Evolutionary conservation across 1,140 invertebrate genomes (phyloP).

Genomic region (Drosophila lowei): DNA sequence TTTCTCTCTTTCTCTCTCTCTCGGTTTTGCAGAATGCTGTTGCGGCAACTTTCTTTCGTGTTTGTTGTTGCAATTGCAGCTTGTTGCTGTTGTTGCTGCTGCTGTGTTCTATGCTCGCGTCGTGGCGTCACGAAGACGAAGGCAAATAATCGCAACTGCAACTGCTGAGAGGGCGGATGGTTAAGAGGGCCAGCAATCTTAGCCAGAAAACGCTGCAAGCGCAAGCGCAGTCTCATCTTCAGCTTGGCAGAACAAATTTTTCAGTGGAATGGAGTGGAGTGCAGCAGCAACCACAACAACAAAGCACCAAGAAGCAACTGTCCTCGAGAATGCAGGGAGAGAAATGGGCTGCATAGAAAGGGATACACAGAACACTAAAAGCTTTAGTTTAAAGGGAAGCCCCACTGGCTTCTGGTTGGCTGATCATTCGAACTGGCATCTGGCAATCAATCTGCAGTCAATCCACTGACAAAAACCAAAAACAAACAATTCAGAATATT

Average conservation of each 20-base stretch:
- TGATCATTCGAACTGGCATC: too few species aligned
- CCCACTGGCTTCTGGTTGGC: too few species aligned
- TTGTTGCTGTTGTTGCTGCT: constrained; percentile 2
- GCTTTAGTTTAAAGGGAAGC: too few species aligned
- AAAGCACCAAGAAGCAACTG: constrained; percentile 50
- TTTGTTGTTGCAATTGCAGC: constrained; percentile 7
- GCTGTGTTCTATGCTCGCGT: constrained; percentile 61
- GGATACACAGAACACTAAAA: too few species aligned
- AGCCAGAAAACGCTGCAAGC: constrained; percentile 71
- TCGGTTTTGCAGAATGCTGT: constrained; percentile 53
- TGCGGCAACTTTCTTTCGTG: constrained; percentile 76
- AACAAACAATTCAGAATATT: too few species aligned
- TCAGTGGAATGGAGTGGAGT: constrained; percentile 13
- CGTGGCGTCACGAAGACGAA: constrained; percentile 78
- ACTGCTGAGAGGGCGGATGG: constrained; percentile 16
- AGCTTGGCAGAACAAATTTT: constrained; percentile 63
- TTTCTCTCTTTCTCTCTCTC: constrained; percentile 19
- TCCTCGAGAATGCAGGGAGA: constrained; percentile 7
- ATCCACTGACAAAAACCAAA: too few species aligned
- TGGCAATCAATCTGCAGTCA: too few species aligned
- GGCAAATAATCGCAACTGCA: constrained; percentile 73
- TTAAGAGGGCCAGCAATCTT: constrained; percentile 38
- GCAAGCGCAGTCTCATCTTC: constrained; percentile 74
- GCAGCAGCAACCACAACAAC: constrained; percentile 34
- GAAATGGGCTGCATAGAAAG: background rate